phyloP scores from a whole-genome alignment of 2,113 vertebrate genomes.

The Toxotes chatareus region DNA sequence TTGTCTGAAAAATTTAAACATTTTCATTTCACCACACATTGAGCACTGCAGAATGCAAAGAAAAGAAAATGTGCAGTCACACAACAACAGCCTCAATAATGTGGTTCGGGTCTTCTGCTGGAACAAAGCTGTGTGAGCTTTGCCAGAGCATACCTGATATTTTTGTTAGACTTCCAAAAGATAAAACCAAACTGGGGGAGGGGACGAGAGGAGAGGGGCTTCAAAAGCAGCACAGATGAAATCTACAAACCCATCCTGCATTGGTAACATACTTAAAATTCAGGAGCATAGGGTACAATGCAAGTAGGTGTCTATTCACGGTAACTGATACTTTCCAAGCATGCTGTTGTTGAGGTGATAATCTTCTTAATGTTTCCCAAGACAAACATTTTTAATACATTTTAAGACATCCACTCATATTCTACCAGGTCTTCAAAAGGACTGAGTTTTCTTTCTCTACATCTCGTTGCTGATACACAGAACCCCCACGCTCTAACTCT shows the following conservation, averaged over 20 bases:
- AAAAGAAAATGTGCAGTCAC: constrained; percentile 7
- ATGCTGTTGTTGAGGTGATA: neutral
- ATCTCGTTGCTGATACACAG: neutral
- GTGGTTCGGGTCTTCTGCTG: constrained; percentile 28
- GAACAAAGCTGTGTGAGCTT: constrained; percentile 51
- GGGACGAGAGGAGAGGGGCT: constrained; percentile 49
- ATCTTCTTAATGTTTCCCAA: neutral
- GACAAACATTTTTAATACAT: neutral
- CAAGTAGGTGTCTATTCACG: neutral
- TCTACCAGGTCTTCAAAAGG: neutral
- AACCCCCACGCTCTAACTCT: neutral
- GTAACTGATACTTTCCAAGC: neutral
- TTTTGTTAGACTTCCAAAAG: constrained; percentile 61
- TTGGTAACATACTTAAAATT: constrained; percentile 30
- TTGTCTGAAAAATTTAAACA: constrained; percentile 23
- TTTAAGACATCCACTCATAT: neutral
- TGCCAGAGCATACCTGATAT: constrained; percentile 58
- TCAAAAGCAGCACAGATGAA: constrained; percentile 55
- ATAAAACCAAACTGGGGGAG: constrained; percentile 59
- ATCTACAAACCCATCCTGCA: constrained; percentile 37
- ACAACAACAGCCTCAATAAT: constrained; percentile 26
- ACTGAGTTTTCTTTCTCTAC: neutral
- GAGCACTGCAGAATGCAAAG: neutral
- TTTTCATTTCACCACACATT: constrained; percentile 36
- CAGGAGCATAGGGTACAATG: constrained; percentile 30